phyloP scores from a whole-genome alignment of 2,113 vertebrate genomes.

The Dromiciops gliroides region DNA sequence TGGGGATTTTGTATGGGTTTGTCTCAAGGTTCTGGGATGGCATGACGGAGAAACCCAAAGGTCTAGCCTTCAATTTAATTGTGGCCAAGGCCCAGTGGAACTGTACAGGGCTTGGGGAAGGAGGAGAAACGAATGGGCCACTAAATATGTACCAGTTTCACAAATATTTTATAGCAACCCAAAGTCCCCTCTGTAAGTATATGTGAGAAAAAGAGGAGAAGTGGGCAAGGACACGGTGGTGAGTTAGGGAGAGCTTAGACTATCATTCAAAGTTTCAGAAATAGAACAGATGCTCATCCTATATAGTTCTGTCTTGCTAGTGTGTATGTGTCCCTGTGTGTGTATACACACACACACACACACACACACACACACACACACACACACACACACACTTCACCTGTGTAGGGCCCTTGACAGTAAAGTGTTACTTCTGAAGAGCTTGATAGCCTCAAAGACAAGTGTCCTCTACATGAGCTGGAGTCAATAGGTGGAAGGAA shows the following conservation, averaged over 20 bases:
- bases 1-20: not conserved
- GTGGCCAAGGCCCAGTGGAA: conserved; percentile 19
- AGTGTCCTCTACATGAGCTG: not conserved
- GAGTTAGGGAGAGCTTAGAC: not conserved
- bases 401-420: not conserved
- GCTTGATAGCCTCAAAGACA: not conserved
- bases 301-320: not conserved
- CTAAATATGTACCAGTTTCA: not conserved
- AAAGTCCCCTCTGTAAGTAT: not conserved
- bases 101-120: conserved; percentile 39
- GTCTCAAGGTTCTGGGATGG: not conserved
- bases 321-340: too few species aligned
- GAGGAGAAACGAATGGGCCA: not conserved
- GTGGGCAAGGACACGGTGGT: not conserved
- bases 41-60: not conserved
- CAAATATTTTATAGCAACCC: not conserved
- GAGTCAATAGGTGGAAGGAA: not conserved
- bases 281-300: not conserved
- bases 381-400: not conserved
- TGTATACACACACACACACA: too few species aligned
- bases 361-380: not conserved
- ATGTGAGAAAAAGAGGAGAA: not conserved
- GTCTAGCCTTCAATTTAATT: not conserved
- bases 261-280: not conserved
- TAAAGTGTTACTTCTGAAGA: not conserved